Evolutionary conservation across 2,113 vertebrate species (phyloP), one percentile per base, ranked within the genome.

Genomic region (Varanus komodoensis): DNA sequence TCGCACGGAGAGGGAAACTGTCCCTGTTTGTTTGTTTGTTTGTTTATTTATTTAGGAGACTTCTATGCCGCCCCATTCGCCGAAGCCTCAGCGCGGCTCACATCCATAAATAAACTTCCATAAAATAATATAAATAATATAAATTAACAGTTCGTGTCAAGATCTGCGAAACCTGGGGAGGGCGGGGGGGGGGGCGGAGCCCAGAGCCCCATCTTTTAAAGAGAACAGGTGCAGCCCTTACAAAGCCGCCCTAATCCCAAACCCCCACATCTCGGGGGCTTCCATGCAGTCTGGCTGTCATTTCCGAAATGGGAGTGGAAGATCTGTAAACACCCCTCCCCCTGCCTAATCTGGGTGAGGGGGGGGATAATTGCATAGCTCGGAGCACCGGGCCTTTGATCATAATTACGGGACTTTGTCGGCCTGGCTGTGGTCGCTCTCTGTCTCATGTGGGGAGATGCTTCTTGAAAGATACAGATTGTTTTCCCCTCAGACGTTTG

Each of bases 371-470:
- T 96, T 95, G 93, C 81, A 95, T 32, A 92, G 92, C 67, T 73
- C 87, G 87, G 71, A 94, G 93, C 93, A 89, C 71, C 75, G 90
- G 84, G 91, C 94, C 96, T 96, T 96, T 96, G 95, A 96, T 96
- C 94, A 87, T 93, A 95, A 95, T 94, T 96, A 93, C 93, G 92
- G 80, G 91, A 84, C 86, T 88, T 92, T 84, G 89, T 90, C 84
- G 84, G 68, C 92, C 90, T 87, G 77, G 50, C 69, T 57, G 94
- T 87, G 93, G 94, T 38, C 29, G 92, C 93, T 93, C 94, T 93
- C 92, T 86, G 44, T 90, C 92, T 84, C 80, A 92, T 86, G 25
- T 90, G 88, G 92, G 90, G 93, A 92, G 94, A 84, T 68, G 87
- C 25, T 89, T 89, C 83, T 92, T 92, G 85, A 89, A 95, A 95